These are phyloP conservation scores for Agapornis canus DNA, from an alignment of 2,797 vertebrate genomes.

Conservation along the genomic window DNA sequence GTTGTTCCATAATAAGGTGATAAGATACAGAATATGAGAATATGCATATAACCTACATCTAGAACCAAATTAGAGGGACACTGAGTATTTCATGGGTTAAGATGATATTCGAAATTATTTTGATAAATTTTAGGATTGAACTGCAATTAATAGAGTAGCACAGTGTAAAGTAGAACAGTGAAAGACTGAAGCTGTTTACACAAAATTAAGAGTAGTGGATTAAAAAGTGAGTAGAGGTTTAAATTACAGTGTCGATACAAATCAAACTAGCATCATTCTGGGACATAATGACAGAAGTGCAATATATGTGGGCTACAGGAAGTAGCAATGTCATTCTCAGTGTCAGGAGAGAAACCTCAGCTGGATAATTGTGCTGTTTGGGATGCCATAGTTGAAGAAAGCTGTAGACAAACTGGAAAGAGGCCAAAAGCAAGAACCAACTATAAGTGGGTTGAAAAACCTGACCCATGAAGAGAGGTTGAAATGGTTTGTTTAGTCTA, in stretches of 20 bases:
- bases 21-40: accelerated
- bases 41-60: not conserved
- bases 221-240: not conserved
- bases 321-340: not conserved
- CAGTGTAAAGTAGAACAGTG: not conserved
- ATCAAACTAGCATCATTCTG: not conserved
- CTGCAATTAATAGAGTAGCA: not conserved
- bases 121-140: not conserved
- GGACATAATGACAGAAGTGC: not conserved
- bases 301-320: not conserved
- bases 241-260: not conserved
- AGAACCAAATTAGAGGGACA: not conserved
- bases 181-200: not conserved
- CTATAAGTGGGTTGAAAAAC: slow-evolving; percentile 1
- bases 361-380: not conserved
- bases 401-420: not conserved
- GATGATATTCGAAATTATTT: not conserved
- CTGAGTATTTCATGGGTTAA: not conserved
- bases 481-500: slow-evolving; percentile 52
- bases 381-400: not conserved
- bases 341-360: not conserved
- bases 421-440: not conserved
- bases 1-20: not conserved
- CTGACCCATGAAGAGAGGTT: not conserved
- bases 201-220: not conserved